Base-by-base conservation (phyloP, 2,888 invertebrate species). In the Microctonus aethiopoides region DNA sequence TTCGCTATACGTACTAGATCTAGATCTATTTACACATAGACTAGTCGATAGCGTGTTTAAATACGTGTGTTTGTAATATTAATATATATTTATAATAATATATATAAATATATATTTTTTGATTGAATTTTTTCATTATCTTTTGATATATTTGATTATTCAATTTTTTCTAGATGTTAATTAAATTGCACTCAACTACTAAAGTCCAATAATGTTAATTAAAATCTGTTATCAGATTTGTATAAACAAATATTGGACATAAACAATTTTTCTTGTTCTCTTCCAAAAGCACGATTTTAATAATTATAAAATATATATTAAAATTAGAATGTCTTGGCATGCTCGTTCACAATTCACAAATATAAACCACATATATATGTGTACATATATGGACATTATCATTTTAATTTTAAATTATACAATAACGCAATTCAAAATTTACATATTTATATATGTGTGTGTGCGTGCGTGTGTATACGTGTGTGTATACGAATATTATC, bases 301-400 rank as follows among this genome's bases (percentile, higher is more conserved):
- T 34, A 59, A 29, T 22, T 59, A 20, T 34, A 34, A 20, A 13
- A 34, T 9, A 59, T 20, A 59, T 11, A 29, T 26, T n/a, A 34
- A 34, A 76, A 76, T 56, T 26, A 84, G 85, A 83, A 84, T 86
- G 84, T 85, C 81, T 84, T 85, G 82, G 85, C 85, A 85, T 86
- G 85, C 84, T 82, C 82, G 77, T 81, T 84, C 80, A 81, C 80
- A 79, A 80, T 74, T 80, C 78, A 81, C 79, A 80, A 78, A 72
- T 72, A 72, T 70, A 75, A 76, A 71, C 57, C 59, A 73, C 76
- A 71, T 34, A 61, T 29, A 65, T 46, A n/a, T 46, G 16, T 46
- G 16, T 46, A 20, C 16, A 16, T 46, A n/a, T 46, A n/a, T 46
- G 16, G 16, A 46, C 16, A 46, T 29, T 7, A 46, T 46, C 16